Conservation (phyloP, 2,113 vertebrate species). For the Zosterops borbonicus region DNA sequence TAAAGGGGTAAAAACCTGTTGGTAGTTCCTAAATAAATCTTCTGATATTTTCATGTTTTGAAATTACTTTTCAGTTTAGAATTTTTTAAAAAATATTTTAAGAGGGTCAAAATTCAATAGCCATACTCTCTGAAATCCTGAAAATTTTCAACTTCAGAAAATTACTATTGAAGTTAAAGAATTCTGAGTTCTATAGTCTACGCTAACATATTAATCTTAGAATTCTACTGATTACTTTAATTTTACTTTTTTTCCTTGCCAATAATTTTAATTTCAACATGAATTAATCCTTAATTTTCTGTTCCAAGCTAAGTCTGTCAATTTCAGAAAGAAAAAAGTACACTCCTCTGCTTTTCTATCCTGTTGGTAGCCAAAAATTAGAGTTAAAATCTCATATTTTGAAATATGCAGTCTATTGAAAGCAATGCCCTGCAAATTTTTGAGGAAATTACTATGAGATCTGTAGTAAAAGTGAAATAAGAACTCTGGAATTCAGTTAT, state of each 20-base stretch:
- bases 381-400: neutral
- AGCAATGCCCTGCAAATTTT: neutral
- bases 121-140: neutral
- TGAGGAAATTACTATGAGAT: neutral
- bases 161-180: neutral
- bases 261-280: neutral
- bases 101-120: neutral
- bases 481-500: neutral
- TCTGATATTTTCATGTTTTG: neutral
- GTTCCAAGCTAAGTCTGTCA: neutral
- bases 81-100: neutral
- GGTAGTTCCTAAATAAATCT: neutral
- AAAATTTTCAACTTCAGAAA: neutral
- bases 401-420: neutral
- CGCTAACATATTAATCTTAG: neutral
- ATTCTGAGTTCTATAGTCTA: neutral
- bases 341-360: neutral
- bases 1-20: neutral
- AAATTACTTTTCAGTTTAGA: neutral
- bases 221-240: neutral
- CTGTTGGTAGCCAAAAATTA: neutral
- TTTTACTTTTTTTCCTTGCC: neutral
- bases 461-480: neutral
- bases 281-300: neutral
- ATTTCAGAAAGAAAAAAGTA: neutral